Percentiles rank a stretch among this genome's conserved stretches.
Conservation (phyloP, 2,113 vertebrate species). For the Alligator sinensis region DNA sequence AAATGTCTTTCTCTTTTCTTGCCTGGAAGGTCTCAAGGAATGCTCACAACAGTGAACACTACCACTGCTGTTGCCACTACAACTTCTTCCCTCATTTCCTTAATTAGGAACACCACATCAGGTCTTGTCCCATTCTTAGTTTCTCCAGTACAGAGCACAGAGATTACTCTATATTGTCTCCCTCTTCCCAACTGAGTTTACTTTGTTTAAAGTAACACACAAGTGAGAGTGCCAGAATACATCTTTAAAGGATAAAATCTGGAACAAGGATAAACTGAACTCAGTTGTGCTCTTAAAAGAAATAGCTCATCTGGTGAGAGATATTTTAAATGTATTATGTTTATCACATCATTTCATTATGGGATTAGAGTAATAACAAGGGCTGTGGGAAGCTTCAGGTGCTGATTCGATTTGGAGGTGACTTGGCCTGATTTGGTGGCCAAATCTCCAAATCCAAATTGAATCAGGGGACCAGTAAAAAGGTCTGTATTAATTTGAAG, state of each 20-base stretch:
- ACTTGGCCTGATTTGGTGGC: too few relatives aligned
- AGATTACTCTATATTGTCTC: not conserved
- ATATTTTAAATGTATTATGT: not conserved
- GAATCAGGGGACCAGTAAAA: too few relatives aligned
- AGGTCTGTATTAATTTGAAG: too few relatives aligned
- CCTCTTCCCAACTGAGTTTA: not conserved
- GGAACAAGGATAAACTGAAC: not conserved
- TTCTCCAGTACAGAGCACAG: not conserved
- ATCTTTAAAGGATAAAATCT: not conserved
- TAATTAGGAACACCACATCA: not conserved
- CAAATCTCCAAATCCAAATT: too few relatives aligned
- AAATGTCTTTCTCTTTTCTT: not conserved
- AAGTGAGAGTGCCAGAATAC: not conserved
- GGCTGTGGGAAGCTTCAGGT: too few relatives aligned
- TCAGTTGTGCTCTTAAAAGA: accelerated
- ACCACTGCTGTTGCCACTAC: not conserved
- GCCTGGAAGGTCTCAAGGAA: not conserved
- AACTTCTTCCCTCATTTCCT: not conserved
- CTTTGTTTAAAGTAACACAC: not conserved
- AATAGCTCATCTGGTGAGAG: not conserved
- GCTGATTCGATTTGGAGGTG: too few relatives aligned
- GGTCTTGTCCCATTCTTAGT: not conserved
- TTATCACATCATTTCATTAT: not conserved
- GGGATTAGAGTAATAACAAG: not conserved
- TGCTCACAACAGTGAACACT: too few relatives aligned